Conservation (phyloP, 2,888 invertebrate genomes). For the Cepaea hortensis region DNA sequence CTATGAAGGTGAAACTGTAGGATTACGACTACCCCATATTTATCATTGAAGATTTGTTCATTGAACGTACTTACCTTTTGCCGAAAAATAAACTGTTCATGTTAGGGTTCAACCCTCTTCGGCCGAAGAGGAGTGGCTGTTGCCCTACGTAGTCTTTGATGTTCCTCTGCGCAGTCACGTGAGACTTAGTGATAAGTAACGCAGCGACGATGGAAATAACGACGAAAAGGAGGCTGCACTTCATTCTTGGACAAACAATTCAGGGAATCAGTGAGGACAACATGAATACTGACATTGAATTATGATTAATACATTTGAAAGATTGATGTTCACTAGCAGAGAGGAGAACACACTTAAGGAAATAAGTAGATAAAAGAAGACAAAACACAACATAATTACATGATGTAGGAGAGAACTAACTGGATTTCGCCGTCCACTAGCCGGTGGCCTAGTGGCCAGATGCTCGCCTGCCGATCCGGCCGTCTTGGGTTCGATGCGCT, state of each 20-base stretch:
- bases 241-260: slow-evolving; percentile 25
- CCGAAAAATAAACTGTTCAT: slow-evolving; percentile 71
- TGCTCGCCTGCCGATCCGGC: too few relatives aligned
- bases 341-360: too few relatives aligned
- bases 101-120: slow-evolving; percentile 67
- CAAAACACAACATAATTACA: neutral
- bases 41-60: too few relatives aligned
- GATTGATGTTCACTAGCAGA: too few relatives aligned
- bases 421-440: too few relatives aligned
- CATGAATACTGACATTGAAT: too few relatives aligned
- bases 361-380: too few relatives aligned
- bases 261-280: neutral
- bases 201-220: slow-evolving; percentile 1
- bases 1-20: too few relatives aligned
- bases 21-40: too few relatives aligned
- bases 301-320: too few relatives aligned
- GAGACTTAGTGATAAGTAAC: neutral
- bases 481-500: too few relatives aligned
- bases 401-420: neutral
- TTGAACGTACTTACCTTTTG: slow-evolving; percentile 41
- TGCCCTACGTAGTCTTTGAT: slow-evolving; percentile 56
- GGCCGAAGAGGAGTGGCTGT: slow-evolving; percentile 63
- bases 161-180: slow-evolving; percentile 43
- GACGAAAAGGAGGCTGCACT: slow-evolving; percentile 26
- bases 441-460: too few relatives aligned